A percentile compares a stretch with the other conserved stretches of the same genome.
Conservation (phyloP, 2,888 invertebrate species). For the Halictus quadricinctus region DNA sequence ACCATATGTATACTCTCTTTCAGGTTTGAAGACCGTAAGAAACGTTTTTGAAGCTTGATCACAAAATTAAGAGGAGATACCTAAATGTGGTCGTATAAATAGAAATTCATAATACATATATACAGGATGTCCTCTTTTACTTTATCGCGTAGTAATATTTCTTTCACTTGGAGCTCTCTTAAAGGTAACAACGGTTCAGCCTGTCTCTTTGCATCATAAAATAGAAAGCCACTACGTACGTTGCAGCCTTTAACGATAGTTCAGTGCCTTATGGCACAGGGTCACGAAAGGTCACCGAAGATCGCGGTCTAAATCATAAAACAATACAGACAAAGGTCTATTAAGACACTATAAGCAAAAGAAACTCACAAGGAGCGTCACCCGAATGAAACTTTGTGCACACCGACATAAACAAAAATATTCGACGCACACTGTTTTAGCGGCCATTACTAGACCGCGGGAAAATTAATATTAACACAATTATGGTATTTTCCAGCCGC, state of each 20-base stretch:
- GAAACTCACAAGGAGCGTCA: neutral
- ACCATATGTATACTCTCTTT: conserved; percentile 20
- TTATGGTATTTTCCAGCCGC: neutral
- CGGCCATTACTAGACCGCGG: neutral
- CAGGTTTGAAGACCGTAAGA: conserved; percentile 36
- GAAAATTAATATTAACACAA: neutral
- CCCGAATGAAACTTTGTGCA: neutral
- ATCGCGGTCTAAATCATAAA: conserved; percentile 9
- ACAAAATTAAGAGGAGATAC: conserved; percentile 41
- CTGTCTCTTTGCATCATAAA: conserved; percentile 7
- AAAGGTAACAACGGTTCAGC: neutral
- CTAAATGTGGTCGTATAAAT: conserved; percentile 50
- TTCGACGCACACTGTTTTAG: neutral
- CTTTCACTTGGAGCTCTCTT: neutral
- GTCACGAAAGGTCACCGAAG: conserved; percentile 4
- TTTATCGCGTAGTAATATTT: conserved; percentile 15
- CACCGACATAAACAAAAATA: neutral
- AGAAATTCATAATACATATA: conserved; percentile 37
- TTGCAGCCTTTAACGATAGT: conserved; percentile 4
- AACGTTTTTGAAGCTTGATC: conserved; percentile 25
- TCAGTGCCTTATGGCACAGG: neutral
- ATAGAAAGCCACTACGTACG: conserved; percentile 9
- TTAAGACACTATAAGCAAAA: conserved; percentile 1
- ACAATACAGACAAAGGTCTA: neutral
- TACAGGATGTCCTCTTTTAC: conserved; percentile 2